These are phyloP conservation scores for Pterocles gutturalis DNA, from an alignment of 2,113 vertebrate genomes.

Conservation along the genomic window DNA sequence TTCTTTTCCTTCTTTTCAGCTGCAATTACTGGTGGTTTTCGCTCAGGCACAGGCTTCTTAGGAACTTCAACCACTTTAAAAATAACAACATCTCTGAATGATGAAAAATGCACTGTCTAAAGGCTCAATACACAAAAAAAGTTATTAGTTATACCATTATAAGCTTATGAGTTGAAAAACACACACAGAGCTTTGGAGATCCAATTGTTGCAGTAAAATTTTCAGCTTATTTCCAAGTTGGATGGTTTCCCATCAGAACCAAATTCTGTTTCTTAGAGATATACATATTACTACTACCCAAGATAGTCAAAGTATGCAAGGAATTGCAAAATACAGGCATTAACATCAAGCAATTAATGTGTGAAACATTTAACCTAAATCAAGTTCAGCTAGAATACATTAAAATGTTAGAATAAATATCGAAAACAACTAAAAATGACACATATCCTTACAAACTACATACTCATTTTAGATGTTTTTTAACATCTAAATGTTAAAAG, in stretches of 20 bases:
- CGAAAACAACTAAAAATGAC: not conserved
- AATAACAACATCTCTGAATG: not conserved
- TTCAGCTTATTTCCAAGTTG: not conserved
- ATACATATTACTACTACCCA: not conserved
- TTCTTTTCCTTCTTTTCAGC: slow-evolving; percentile 79
- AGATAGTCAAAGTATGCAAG: not conserved
- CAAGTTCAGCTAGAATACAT: not conserved
- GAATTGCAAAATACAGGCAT: not conserved
- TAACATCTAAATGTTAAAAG: no score
- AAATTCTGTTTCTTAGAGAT: not conserved
- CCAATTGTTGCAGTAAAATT: not conserved
- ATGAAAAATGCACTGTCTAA: not conserved
- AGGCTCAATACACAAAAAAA: not conserved
- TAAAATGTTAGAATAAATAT: not conserved
- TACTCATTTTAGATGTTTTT: not conserved
- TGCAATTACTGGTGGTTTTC: slow-evolving; percentile 47
- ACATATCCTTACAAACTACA: not conserved
- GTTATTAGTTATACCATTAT: not conserved
- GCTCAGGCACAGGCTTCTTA: slow-evolving; percentile 69
- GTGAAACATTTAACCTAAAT: not conserved
- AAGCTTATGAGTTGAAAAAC: not conserved
- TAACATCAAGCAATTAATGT: not conserved
- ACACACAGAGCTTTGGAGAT: not conserved
- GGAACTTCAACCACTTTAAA: slow-evolving; percentile 68
- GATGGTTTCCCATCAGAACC: not conserved